Percentiles rank a stretch among this genome's conserved stretches.
These are phyloP conservation scores for Diachrysia chrysitis DNA, from an alignment of 2,888 invertebrate genomes.

Conservation along the genomic window DNA sequence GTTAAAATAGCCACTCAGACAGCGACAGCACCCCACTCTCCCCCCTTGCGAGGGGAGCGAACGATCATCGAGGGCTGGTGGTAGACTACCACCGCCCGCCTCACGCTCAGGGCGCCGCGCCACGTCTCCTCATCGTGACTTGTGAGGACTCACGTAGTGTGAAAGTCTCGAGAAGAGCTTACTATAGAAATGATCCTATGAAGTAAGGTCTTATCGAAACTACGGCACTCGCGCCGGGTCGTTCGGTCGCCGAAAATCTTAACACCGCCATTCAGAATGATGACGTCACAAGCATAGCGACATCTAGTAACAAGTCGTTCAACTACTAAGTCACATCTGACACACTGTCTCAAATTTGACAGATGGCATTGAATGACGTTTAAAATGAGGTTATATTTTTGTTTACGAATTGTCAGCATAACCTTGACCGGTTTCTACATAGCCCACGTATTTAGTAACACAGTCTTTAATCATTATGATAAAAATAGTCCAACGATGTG, in stretches of 20 bases:
- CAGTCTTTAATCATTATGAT: too few species aligned
- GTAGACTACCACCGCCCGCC: slow-evolving; percentile 53
- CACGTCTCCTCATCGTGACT: slow-evolving; percentile 67
- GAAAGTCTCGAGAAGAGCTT: slow-evolving; percentile 67
- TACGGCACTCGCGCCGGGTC: slow-evolving; percentile 15
- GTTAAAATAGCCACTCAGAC: slow-evolving; percentile 50
- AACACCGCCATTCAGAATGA: slow-evolving; percentile 29
- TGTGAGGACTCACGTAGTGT: slow-evolving; percentile 59
- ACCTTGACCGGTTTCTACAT: slow-evolving; percentile 22
- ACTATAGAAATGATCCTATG: slow-evolving; percentile 69
- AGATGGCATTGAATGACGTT: slow-evolving; percentile 15
- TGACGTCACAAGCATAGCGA: slow-evolving; percentile 19
- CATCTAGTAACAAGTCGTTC: slow-evolving; percentile 12
- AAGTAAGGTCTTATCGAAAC: slow-evolving; percentile 58
- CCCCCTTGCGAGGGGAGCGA: slow-evolving; percentile 45
- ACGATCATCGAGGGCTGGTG: slow-evolving; percentile 69
- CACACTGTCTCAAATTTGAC: background rate
- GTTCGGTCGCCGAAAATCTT: slow-evolving; percentile 25
- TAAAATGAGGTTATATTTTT: slow-evolving; percentile 3
- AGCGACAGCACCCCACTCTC: slow-evolving; percentile 51
- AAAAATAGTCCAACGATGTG: too few species aligned
- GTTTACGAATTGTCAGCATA: slow-evolving; percentile 10
- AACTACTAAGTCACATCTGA: background rate
- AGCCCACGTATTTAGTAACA: background rate
- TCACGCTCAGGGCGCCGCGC: slow-evolving; percentile 64